These are phyloP conservation scores for Theodoxus fluviatilis DNA, from an alignment of 2,888 invertebrate species.

Conservation along the genomic window DNA sequence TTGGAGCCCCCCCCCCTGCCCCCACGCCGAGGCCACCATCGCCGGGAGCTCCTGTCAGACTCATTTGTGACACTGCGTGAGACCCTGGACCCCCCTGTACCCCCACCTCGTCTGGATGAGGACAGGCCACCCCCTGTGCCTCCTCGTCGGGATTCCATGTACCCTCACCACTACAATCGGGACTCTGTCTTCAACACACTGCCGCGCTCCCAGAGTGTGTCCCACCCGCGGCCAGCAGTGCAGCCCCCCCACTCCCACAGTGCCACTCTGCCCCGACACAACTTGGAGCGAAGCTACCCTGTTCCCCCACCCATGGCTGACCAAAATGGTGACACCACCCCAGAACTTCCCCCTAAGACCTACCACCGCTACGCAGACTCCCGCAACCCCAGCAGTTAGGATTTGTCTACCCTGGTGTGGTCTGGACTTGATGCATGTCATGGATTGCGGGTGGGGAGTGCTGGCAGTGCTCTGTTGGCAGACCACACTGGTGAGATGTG, in stretches of 20 bases:
- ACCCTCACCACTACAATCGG: constrained; percentile 20
- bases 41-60: too few species aligned
- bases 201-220: constrained; percentile 31
- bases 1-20: constrained; percentile 56
- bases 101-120: constrained; percentile 73
- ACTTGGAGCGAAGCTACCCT: constrained; percentile 43
- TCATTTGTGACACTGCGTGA: constrained; percentile 24
- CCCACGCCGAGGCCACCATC: constrained; percentile 67
- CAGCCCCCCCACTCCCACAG: constrained; percentile 34
- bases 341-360: constrained; percentile 62
- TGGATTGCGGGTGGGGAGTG: too few species aligned
- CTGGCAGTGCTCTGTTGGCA: too few species aligned
- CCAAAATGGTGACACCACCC: constrained; percentile 39
- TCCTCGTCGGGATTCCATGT: constrained; percentile 68
- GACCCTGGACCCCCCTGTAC: constrained; percentile 69
- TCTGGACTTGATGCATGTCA: too few species aligned
- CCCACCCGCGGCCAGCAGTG: constrained; percentile 34
- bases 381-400: constrained; percentile 53
- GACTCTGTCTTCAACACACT: constrained; percentile 30
- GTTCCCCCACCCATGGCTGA: constrained; percentile 38
- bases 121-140: constrained; percentile 73
- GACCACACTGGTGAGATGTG: too few species aligned
- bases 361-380: constrained; percentile 50
- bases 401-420: too few species aligned
- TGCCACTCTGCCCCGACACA: constrained; percentile 49